phyloP scores from a whole-genome alignment of 2,888 invertebrate species.

The Hoplodrina blanda region DNA sequence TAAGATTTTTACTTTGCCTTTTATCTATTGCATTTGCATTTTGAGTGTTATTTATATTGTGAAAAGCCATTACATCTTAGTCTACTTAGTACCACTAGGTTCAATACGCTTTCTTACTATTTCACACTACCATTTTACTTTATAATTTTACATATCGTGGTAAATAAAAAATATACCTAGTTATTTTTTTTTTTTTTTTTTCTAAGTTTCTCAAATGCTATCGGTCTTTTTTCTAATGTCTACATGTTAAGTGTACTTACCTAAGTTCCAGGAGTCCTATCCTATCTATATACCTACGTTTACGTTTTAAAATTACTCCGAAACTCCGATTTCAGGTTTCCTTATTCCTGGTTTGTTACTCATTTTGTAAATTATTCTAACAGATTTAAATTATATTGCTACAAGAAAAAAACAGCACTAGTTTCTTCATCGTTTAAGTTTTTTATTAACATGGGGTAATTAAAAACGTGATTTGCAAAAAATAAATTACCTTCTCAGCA shows the following conservation, averaged over 20 bases:
- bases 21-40: not conserved
- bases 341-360: conserved; percentile 39
- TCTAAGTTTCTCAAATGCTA: too few species aligned
- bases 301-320: not conserved
- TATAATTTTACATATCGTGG: not conserved
- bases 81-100: not conserved
- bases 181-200: too few species aligned
- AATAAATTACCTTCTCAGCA: conserved; percentile 11
- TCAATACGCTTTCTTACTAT: not conserved
- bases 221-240: too few species aligned
- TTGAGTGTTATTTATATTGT: not conserved
- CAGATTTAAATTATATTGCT: not conserved
- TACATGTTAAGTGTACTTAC: too few species aligned
- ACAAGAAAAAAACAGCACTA: conserved; percentile 3
- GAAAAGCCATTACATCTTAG: not conserved
- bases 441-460: conserved; percentile 19
- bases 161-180: too few species aligned
- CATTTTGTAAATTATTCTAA: conserved; percentile 1
- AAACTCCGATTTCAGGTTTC: conserved; percentile 29
- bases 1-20: not conserved
- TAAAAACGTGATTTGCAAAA: conserved; percentile 37
- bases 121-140: not conserved
- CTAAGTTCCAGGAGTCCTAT: too few species aligned
- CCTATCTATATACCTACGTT: too few species aligned
- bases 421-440: conserved; percentile 19